A percentile compares a stretch with the other conserved stretches of the same genome.
phyloP scores from a whole-genome alignment of 2,113 vertebrate genomes.

The Numenius arquata region DNA sequence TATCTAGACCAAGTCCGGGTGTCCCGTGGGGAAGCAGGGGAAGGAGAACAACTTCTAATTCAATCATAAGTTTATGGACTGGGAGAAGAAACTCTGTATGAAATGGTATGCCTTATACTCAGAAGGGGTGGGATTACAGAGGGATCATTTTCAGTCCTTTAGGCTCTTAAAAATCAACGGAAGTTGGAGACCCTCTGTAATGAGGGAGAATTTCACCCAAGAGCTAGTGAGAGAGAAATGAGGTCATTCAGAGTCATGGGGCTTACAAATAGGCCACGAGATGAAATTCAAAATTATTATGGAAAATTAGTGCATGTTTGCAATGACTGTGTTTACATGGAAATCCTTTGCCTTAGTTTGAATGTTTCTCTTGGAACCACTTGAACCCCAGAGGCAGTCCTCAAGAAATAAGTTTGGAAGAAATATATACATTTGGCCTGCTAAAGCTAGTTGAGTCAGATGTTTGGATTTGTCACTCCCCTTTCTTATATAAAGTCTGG shows the following conservation, averaged over 20 bases:
- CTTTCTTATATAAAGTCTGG: conserved; percentile 14
- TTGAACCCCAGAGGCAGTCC: not conserved
- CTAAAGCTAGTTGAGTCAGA: not conserved
- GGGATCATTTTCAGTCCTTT: not conserved
- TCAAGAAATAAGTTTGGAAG: not conserved
- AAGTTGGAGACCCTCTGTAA: not conserved
- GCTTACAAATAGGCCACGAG: not conserved
- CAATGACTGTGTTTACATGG: not conserved
- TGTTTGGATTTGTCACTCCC: conserved; percentile 30
- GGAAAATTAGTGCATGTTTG: not conserved
- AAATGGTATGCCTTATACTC: not conserved
- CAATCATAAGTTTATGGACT: not conserved
- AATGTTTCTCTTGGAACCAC: conserved; percentile 36
- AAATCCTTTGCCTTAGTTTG: not conserved
- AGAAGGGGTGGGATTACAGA: not conserved
- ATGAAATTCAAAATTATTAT: not conserved
- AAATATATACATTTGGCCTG: not conserved
- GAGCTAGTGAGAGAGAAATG: not conserved
- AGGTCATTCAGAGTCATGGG: not conserved
- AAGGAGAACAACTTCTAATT: not conserved
- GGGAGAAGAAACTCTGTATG: not conserved
- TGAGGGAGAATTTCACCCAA: not conserved
- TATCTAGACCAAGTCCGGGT: not conserved
- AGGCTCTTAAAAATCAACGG: conserved; percentile 5
- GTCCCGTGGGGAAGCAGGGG: not conserved